phyloP scores from a whole-genome alignment of 2,888 invertebrate genomes.

The Sminthurinus aureus region DNA sequence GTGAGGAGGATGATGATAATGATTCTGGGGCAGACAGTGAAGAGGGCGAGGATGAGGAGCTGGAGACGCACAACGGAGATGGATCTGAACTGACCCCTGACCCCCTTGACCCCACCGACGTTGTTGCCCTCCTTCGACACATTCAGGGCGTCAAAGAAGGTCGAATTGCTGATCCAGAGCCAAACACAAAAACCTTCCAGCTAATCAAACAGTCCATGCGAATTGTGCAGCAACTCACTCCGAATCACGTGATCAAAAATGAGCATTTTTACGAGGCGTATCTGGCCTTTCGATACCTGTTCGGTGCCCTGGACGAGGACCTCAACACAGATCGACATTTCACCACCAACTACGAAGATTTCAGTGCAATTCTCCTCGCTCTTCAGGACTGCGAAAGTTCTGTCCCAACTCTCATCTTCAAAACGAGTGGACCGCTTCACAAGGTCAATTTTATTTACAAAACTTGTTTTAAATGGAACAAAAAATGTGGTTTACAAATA shows the following conservation, averaged over 20 bases:
- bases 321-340: constrained; percentile 2
- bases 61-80: neutral
- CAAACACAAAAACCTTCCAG: constrained; percentile 22
- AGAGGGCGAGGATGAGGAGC: too few species aligned
- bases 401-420: neutral
- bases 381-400: neutral
- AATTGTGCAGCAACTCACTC: neutral
- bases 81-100: too few species aligned
- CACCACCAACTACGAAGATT: constrained; percentile 8
- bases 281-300: constrained; percentile 13
- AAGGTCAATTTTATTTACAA: neutral
- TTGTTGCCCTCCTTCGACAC: neutral
- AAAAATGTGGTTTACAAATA: neutral
- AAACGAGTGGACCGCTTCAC: constrained; percentile 3
- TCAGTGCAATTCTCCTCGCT: constrained; percentile 2
- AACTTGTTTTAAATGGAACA: neutral
- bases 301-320: constrained; percentile 15
- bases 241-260: constrained; percentile 15
- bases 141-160: constrained; percentile 15
- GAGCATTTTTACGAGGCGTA: constrained; percentile 21
- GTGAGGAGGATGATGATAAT: neutral
- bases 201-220: constrained; percentile 13
- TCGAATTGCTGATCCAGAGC: constrained; percentile 7
- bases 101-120: neutral
- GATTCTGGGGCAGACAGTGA: neutral